Base-by-base conservation (phyloP, 30 jellyfish, hydroid and myxozoan genomes). In the Aurelia aurita region DNA sequence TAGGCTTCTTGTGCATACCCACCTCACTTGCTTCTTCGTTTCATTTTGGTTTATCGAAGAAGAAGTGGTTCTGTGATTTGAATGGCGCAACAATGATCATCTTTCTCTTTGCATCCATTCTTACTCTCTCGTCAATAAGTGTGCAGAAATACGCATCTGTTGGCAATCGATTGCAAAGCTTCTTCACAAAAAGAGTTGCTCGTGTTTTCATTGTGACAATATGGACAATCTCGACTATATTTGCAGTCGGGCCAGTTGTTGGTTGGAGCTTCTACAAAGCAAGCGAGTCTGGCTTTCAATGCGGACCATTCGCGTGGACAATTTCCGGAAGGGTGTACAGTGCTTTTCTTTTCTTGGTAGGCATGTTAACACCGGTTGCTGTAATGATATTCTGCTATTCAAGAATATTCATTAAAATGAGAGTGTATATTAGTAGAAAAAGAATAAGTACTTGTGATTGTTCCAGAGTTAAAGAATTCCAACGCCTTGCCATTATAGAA, bases 201-300 rank as follows among this genome's bases (percentile, higher is more conserved):
- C 11, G 26, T 3, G 15, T 57, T 23, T 34, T 69, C 15, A 67
- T 87, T 20, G 67, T 19, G 3, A 75, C 80, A 19, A 31, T 87
- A 12, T 87, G 96, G 96, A 3, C 60, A 6, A 34, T 71, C 11
- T 68, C 96, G 11, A 51, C 45, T 12, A 73, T 35, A 3, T 63
- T 87, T 28, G 96, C 91, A 7, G 28, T 87, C n/a, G 96, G 91
- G 46, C 96, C 96, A 0, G 72, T 87, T 1, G 55, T 87, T 12
- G 96, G 96, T 11, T 87, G 96, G 96, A 87, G 96, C 74, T 58
- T 69, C 73, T 87, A 87, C 34, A 64, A 55, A 11, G 59, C 85
- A 7, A 60, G 77, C 32, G 58, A 66, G 43, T 77, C 69, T 22
- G 72, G 91, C 5, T 69, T 68, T 25, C 96, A 87, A 29, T 87